These are phyloP conservation scores for Zygogramma bicolorata DNA, from an alignment of 2,888 invertebrate species.

Conservation along the genomic window DNA sequence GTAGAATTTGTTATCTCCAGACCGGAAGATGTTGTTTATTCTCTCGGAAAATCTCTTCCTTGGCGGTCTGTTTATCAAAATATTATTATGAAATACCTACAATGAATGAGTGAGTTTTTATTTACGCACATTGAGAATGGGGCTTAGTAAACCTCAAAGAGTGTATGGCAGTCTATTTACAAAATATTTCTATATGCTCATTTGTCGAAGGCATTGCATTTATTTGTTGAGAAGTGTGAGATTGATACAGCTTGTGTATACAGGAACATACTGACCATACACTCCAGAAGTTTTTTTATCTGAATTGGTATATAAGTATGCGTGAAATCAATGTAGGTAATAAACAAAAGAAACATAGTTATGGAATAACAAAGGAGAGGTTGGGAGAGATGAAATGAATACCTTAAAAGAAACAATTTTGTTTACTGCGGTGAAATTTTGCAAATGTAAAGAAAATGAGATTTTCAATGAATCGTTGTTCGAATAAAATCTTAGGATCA, in stretches of 20 bases:
- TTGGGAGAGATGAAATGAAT: too few relatives aligned
- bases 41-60: slow-evolving; percentile 45
- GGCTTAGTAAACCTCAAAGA: slow-evolving; percentile 24
- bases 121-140: slow-evolving; percentile 39
- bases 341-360: too few relatives aligned
- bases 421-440: too few relatives aligned
- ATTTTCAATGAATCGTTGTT: too few relatives aligned
- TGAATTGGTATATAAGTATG: background rate
- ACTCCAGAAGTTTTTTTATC: too few relatives aligned
- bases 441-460: too few relatives aligned
- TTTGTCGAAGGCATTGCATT: slow-evolving; percentile 12
- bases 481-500: too few relatives aligned
- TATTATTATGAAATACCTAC: slow-evolving; percentile 50
- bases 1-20: slow-evolving; percentile 40
- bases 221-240: background rate
- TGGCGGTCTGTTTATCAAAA: slow-evolving; percentile 51
- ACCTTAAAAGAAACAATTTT: too few relatives aligned
- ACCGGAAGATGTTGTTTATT: slow-evolving; percentile 52
- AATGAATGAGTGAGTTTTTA: slow-evolving; percentile 46
- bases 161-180: slow-evolving; percentile 17
- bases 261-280: too few relatives aligned
- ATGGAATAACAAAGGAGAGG: too few relatives aligned
- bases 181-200: slow-evolving; percentile 38
- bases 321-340: too few relatives aligned
- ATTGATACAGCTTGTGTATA: background rate